Evolutionary conservation across 1,140 invertebrate species (phyloP), one percentile per base, ranked within the genome.

Genomic region (Halyomorpha halys): DNA sequence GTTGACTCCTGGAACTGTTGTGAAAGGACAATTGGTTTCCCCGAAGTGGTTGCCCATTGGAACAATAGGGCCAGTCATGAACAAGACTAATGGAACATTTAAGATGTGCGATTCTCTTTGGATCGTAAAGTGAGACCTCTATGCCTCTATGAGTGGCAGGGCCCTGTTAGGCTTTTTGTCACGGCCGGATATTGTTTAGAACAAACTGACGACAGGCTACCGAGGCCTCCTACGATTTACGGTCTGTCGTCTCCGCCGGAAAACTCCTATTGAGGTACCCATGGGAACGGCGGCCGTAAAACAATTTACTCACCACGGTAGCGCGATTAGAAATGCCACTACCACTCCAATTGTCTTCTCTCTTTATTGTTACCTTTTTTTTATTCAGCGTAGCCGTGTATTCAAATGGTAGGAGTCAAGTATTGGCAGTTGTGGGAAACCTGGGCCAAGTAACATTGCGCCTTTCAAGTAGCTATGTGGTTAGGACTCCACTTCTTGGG

Each of bases 141-240:
- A 39, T 39, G 34, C 4, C 34, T 39, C 34, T 39, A 39, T 39
- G 34, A 39, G 34, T 39, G 34, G 34, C 34, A 39, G 34, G 34
- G 53, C 53, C 23, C 53, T 27, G 23, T 30, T 23, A 60, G 25
- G 14, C 59, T 18, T 34, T 60, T 39, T 34, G 39, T 60, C 59
- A 60, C 59, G 59, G 59, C 4, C 15, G n/a, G n/a, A 15, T 5
- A 19, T 27, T 60, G 59, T 60, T 59, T 60, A 60, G 59, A 27
- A 60, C 59, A 60, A 60, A 60, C 59, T 60, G 59, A 60, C 39
- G 59, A 60, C 59, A 60, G 59, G 59, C 59, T 60, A 60, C 59
- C 39, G 59, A 15, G 30, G 30, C 53, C 49, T n/a, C 16, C 27
- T 11, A 5, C 14, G 59, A 60, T 60, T 60, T 60, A 60, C 23